Evolutionary conservation across 2,113 vertebrate species (phyloP).

Genomic region (Empidonax traillii): DNA sequence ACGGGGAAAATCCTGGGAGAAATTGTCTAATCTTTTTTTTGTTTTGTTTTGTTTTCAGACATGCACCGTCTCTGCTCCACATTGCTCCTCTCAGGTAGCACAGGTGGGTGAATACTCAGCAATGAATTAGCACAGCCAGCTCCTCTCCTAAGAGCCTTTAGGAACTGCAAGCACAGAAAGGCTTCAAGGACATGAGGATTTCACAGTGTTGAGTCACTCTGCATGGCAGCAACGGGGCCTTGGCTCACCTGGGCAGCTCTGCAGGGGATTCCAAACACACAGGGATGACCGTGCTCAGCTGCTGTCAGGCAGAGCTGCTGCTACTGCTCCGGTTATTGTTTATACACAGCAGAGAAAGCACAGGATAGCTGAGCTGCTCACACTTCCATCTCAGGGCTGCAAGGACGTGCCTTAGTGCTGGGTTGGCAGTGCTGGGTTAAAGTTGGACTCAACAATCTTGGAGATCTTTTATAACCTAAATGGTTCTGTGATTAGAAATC

Average conservation of each 20-base stretch:
- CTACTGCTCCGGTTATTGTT: not conserved
- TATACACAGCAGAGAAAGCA: not conserved
- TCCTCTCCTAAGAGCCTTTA: not conserved
- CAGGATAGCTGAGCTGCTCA: not conserved
- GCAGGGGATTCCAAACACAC: not conserved
- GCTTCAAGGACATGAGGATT: not conserved
- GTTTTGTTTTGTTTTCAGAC: not conserved
- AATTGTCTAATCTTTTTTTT: not conserved
- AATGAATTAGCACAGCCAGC: not conserved
- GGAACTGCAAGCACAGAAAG: not conserved
- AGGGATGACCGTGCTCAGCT: not conserved
- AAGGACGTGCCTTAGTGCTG: not conserved
- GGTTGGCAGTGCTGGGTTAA: not conserved
- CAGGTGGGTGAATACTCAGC: not conserved
- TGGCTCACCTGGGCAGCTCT: not conserved
- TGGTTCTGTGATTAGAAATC: not conserved
- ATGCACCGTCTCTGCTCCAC: not conserved
- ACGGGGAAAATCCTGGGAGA: conserved; percentile 51
- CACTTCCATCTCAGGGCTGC: not conserved
- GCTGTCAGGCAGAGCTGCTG: not conserved
- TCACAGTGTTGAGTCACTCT: not conserved
- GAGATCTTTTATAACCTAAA: not conserved
- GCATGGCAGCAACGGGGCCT: not conserved
- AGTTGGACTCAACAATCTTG: not conserved
- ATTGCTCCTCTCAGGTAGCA: not conserved